phyloP scores from a whole-genome alignment of 2,113 vertebrate genomes.

The Embiotoca jacksoni region DNA sequence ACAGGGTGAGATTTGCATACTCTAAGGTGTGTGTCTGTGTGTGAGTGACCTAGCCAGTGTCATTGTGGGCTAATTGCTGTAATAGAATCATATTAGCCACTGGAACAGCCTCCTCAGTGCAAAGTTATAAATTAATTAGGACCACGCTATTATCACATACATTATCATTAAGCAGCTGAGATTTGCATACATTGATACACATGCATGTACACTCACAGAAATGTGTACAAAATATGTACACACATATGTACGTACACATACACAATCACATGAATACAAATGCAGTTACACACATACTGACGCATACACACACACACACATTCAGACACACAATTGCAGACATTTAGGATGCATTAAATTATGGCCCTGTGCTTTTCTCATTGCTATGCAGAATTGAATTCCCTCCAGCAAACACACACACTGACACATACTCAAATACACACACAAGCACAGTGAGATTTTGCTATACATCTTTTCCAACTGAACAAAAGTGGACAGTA shows the following conservation, averaged over 20 bases:
- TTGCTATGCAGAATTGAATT: constrained; percentile 67
- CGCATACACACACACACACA: constrained; percentile 13
- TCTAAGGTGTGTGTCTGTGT: constrained; percentile 71
- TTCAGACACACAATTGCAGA: constrained; percentile 48
- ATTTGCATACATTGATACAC: constrained; percentile 85
- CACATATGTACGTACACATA: constrained; percentile 50
- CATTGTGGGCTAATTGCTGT: constrained; percentile 89
- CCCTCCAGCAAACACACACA: constrained; percentile 32
- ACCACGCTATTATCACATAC: constrained; percentile 86
- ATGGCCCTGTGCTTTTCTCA: constrained; percentile 71
- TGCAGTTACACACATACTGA: constrained; percentile 16
- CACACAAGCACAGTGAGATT: constrained; percentile 1
- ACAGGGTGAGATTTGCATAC: constrained; percentile 60
- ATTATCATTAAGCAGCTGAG: constrained; percentile 87
- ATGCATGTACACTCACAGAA: constrained; percentile 45
- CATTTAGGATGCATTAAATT: constrained; percentile 77
- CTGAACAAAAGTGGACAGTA: background rate
- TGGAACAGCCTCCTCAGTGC: constrained; percentile 87
- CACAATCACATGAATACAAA: constrained; percentile 33
- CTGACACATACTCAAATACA: constrained; percentile 8
- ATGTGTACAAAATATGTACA: constrained; percentile 40
- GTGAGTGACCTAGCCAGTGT: constrained; percentile 87
- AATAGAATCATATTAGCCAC: constrained; percentile 89
- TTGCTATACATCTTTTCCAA: background rate
- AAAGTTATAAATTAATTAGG: constrained; percentile 90